Evolutionary conservation across 2,888 invertebrate species (phyloP), one percentile per base, ranked within the genome.

Genomic region (Drosophila antonietae): DNA sequence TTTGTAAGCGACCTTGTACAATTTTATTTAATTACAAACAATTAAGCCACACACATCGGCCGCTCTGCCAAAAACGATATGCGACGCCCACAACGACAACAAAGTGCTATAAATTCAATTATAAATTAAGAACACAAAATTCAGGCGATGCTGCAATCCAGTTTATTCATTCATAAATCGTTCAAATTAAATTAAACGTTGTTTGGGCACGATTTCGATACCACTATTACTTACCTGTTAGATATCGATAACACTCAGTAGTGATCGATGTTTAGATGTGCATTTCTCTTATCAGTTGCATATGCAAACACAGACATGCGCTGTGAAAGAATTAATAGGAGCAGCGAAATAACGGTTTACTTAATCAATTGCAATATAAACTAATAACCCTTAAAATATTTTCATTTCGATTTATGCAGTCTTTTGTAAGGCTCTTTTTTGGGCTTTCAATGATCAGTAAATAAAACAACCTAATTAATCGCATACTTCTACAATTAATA

Each of bases 1-100:
- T 67, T 49, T 83, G 79, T 81, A 86, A 83, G 53, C 90, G 90
- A 85, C 90, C 91, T 91, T 90, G 91, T 68, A 82, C 78, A 90
- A 85, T 86, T 85, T 86, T 81, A 88, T 83, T 91, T 88, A 90
- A 90, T 91, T 89, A 88, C 84, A 83, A 84, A 82, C 89, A 90
- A 91, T 90, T 91, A 86, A 87, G 68, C 41, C 52, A 44, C 66
- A 65, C 69, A 64, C 60, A 63, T 41, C 18, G 62, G 55, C 23
- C 65, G 44, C 20, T 33, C 55, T 67, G 65, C 65, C 75, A 71
- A 80, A 78, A 83, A 71, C 59, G 70, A 61, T 72, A 59, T 44
- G 67, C 58, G 75, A 76, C 63, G 57, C 68, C 71, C 73, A 67
- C 75, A 58, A 62, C 39, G 33, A 53, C 55, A 37, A 61, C 60